Evolutionary conservation across 2,888 invertebrate genomes (phyloP), one percentile per base, ranked within the genome.

Genomic region (Nemotelus pantherinus): DNA sequence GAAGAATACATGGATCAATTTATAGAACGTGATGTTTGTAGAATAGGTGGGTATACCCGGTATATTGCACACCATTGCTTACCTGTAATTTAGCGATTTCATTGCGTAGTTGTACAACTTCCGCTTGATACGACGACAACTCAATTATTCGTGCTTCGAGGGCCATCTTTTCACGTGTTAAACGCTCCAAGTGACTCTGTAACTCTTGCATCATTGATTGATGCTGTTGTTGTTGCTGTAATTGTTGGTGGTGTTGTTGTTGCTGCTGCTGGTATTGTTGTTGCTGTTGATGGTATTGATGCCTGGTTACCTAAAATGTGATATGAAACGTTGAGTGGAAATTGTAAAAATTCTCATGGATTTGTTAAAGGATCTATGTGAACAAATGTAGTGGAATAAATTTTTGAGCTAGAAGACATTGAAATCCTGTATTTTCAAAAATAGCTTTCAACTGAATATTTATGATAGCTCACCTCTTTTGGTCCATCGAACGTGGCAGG

Each of bases 1-100:
- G 25, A 25, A 25, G 25, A 25, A 25, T 25, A 25, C 25, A 25
- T 25, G 25, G 25, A 25, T 25, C 25, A 25, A 25, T 25, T 25
- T 25, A 25, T 1, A 25, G 25, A 25, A 25, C 25, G 25, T 25
- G 25, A 63, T 63, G 53, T 53, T 1, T 53, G 53, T 10, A 53
- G 10, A 53, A 53, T 7, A 53, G 53, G 53, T 53, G 53, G 7
- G 10, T 7, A 10, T 3, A 57, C 4, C 25, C 25, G 10, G 9
- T 10, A 25, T 9, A 9, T 57, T 10, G 10, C 25, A 57, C n/a
- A 57, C 25, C 25, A 25, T 25, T 25, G 25, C 25, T 81, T 83
- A 93, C 93, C 90, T 93, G 93, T 82, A 94, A 86, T 82, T 91
- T 90, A 58, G 90, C 89, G 81, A 94, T 90, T 86, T 94, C 94